Conservation (phyloP, 2,888 invertebrate genomes). For the Tricholauxania praeusta region DNA sequence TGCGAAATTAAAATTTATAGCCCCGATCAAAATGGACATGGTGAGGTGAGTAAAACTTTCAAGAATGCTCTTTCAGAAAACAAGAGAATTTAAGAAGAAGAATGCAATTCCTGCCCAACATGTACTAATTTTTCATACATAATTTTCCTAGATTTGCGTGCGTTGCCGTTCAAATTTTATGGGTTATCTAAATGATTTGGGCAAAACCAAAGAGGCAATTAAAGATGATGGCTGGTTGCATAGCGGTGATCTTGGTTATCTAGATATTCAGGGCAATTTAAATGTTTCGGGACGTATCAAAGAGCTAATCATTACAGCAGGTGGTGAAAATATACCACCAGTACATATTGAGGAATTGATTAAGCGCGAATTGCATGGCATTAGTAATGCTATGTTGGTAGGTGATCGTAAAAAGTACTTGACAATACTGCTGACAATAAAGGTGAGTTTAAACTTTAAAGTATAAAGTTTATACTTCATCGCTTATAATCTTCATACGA, state of each 20-base stretch:
- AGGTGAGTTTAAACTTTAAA: constrained; percentile 72
- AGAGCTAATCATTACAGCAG: constrained; percentile 93
- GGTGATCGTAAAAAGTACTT: constrained; percentile 91
- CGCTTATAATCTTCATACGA: not conserved
- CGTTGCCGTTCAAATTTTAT: constrained; percentile 86
- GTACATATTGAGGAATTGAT: constrained; percentile 85
- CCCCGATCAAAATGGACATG: constrained; percentile 79
- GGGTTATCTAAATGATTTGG: constrained; percentile 83
- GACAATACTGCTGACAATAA: constrained; percentile 83
- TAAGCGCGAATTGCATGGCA: constrained; percentile 77
- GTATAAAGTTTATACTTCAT: not conserved
- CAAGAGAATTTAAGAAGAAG: too few relatives aligned
- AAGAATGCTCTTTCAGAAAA: too few relatives aligned
- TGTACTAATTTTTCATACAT: not conserved
- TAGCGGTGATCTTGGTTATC: constrained; percentile 87
- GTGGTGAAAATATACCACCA: constrained; percentile 92
- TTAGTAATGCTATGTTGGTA: constrained; percentile 87
- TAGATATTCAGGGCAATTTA: constrained; percentile 79
- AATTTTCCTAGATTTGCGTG: constrained; percentile 72
- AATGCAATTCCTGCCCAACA: too few relatives aligned
- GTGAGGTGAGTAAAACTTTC: constrained; percentile 72
- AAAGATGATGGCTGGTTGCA: constrained; percentile 86
- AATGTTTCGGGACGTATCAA: constrained; percentile 80
- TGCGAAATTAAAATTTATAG: constrained; percentile 77
- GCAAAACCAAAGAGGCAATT: constrained; percentile 80